Base-by-base conservation (phyloP, 2,888 invertebrate genomes). In the Thysanoteuthis rhombus region DNA sequence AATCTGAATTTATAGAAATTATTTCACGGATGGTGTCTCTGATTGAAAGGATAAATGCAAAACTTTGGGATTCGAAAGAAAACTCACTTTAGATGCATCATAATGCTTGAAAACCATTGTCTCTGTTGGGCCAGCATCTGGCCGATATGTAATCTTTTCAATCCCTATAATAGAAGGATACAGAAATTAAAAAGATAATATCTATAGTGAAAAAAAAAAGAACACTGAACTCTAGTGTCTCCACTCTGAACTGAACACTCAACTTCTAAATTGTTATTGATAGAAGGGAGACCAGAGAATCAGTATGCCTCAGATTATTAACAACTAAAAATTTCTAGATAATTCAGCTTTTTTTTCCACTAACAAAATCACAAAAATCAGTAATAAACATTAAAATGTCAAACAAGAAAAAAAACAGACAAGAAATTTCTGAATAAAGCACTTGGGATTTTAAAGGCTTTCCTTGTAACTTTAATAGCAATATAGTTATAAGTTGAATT, bases 71-170 rank as follows among this genome's bases (percentile, higher is more conserved):
- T 75, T 75, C n/a, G 36, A 75, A 75, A 75, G 75, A 28, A 40
- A 12, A 92, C 94, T 93, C 94, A 98, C 97, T 97, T 98, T 98
- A 6, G 96, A 95, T 8, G 97, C 96, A 96, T 97, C 98, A 97
- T 98, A 98, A 96, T 98, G 97, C 32, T 98, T 98, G 96, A 97
- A 98, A 92, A 97, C 97, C 75, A 97, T 95, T 0, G 97, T 97
- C 89, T 98, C 98, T 12, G 97, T 97, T 1, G 97, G 96, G 0
- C 97, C 96, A 19, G 97, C 97, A 96, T 97, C 97, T 89, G 97
- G 97, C 95, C 97, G 97, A 96, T 97, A 98, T 94, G 97, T 97
- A 94, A 98, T 97, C 95, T 97, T 97, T 75, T 97, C 97, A 96
- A 98, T 97, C 52, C 97, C 98, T 98, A 95, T 16, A 94, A 93